Percentiles rank a stretch among this genome's conserved stretches.
phyloP scores from a whole-genome alignment of 2,888 invertebrate species.

The Hypena proboscidalis region DNA sequence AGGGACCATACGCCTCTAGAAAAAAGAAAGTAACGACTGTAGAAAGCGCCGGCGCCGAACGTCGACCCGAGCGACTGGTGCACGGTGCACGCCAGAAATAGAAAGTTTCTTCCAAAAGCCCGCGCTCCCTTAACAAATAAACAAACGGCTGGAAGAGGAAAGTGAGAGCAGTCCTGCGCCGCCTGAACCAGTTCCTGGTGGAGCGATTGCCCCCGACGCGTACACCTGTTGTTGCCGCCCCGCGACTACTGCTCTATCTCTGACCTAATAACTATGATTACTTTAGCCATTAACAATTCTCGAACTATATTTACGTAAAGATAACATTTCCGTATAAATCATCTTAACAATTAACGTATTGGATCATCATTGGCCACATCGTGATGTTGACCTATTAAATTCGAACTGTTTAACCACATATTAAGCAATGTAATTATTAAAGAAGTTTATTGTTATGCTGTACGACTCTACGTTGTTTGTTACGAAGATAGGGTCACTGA shows the following conservation, averaged over 20 bases:
- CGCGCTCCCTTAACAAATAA: conserved; percentile 80
- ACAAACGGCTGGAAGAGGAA: conserved; percentile 76
- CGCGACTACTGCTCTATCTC: conserved; percentile 50
- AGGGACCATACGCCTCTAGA: conserved; percentile 60
- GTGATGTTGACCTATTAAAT: conserved; percentile 32
- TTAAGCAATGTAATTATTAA: conserved; percentile 1
- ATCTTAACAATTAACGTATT: conserved; percentile 50
- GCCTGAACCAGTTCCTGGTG: conserved; percentile 68
- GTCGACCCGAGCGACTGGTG: conserved; percentile 79
- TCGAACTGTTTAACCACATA: conserved; percentile 10
- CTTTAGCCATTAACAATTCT: conserved; percentile 56
- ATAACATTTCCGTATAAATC: conserved; percentile 48
- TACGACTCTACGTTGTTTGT: conserved; percentile 30
- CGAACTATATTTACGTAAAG: conserved; percentile 41
- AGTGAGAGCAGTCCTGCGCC: conserved; percentile 76
- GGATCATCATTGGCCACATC: conserved; percentile 41
- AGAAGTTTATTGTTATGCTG: conserved; percentile 6
- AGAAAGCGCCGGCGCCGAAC: conserved; percentile 79
- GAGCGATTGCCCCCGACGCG: conserved; percentile 36
- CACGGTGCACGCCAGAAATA: conserved; percentile 79
- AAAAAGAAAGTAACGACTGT: conserved; percentile 82
- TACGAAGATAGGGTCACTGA: conserved; percentile 64
- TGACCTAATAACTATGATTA: conserved; percentile 75
- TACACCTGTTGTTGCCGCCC: conserved; percentile 53
- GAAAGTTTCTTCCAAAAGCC: conserved; percentile 80